Evolutionary conservation across 1,140 invertebrate genomes (phyloP), one percentile per base, ranked within the genome.

Genomic region (Drosophila sucinea): DNA sequence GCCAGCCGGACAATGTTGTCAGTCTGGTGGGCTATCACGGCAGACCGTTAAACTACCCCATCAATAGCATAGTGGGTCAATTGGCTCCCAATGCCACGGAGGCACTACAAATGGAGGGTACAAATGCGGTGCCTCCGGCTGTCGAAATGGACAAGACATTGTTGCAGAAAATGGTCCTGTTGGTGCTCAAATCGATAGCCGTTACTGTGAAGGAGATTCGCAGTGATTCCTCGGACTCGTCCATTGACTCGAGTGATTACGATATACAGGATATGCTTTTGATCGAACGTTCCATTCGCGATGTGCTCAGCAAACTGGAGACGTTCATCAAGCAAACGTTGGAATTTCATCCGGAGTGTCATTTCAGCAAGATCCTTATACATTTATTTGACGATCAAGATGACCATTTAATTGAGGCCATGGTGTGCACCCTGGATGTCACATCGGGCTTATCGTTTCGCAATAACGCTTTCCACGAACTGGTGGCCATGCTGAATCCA

Each of bases 361-460:
- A 96, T 29, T 94, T 98, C 60, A 96, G 96, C 6, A 97, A 97
- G 92, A 97, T 97, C 94, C 94, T 98, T 60, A 96, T 98, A 51
- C 96, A 97, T 89, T 92, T 98, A 47, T 98, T 98, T 87, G 95
- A 95, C 75, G 97, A 98, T 92, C 97, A 98, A 92, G 97, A 98
- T 91, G 97, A 98, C 91, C 97, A 96, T 77, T 91, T 98, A 60
- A 96, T 98, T 29, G 97, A 98, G 93, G 96, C 96, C n/a, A 97
- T 98, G 96, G 96, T 98, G 1, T 98, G 97, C 92, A 97, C 96
- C 44, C 92, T 98, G 33, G 97, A 98, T 91, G 97, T 97, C 30
- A 96, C 96, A 3, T 95, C 96, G 47, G 97, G 96, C 57, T 94
- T 97, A 25, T 96, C 96, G 29, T 96, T 96, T 83, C 94, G 96